A percentile compares a stretch with the other conserved stretches of the same genome.
These are phyloP conservation scores for Argopecten irradians DNA, from an alignment of 1,140 invertebrate genomes.

Conservation along the genomic window DNA sequence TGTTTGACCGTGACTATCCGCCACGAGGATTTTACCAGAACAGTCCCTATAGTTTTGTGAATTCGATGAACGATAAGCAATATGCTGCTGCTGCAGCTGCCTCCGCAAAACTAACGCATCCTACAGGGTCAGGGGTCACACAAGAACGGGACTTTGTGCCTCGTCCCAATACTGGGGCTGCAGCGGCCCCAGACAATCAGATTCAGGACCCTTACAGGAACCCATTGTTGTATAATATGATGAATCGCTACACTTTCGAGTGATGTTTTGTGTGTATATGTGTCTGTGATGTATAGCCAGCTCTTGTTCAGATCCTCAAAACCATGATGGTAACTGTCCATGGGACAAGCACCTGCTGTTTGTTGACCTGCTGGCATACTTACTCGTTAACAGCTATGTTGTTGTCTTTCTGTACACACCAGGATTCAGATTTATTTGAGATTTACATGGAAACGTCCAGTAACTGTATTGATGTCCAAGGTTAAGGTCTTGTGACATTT, in stretches of 20 bases:
- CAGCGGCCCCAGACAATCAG: conserved; percentile 60
- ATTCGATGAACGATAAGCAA: conserved; percentile 63
- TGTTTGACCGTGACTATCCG: conserved; percentile 71
- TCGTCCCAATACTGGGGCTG: conserved; percentile 58
- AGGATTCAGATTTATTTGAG: neutral
- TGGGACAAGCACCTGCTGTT: neutral
- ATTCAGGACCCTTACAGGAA: conserved; percentile 73
- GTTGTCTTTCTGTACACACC: conserved; percentile 1
- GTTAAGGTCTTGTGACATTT: neutral
- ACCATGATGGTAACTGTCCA: neutral
- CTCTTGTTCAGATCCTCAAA: neutral
- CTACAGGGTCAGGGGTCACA: conserved; percentile 53
- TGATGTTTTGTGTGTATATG: conserved; percentile 31
- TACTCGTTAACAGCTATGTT: neutral
- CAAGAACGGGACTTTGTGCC: conserved; percentile 69
- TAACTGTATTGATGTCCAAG: neutral
- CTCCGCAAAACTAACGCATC: conserved; percentile 67
- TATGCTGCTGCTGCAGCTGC: conserved; percentile 61
- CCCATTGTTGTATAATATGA: conserved; percentile 74
- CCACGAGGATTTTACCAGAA: conserved; percentile 70
- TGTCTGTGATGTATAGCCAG: conserved; percentile 14
- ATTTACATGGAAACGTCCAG: conserved; percentile 21
- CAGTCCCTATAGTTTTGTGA: conserved; percentile 69
- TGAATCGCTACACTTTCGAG: conserved; percentile 69
- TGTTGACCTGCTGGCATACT: neutral